Evolutionary conservation across 2,888 invertebrate genomes (phyloP).

Genomic region (Pegoplata infirma): DNA sequence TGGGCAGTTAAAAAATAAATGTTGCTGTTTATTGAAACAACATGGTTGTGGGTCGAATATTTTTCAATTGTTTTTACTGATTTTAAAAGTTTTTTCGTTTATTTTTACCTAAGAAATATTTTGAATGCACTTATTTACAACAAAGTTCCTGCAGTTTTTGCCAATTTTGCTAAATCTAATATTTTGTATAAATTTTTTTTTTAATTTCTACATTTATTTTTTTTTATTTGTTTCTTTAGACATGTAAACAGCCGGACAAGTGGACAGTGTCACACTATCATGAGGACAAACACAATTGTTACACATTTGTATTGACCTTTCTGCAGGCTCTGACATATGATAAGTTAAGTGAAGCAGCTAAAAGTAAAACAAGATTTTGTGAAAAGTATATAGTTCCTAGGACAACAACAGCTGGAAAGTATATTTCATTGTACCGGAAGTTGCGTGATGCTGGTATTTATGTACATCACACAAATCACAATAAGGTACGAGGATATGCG

Average conservation of each 20-base stretch:
- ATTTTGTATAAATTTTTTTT: too few relatives aligned
- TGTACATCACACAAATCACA: constrained; percentile 76
- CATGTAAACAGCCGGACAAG: constrained; percentile 72
- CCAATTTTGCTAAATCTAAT: too few relatives aligned
- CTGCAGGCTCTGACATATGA: constrained; percentile 85
- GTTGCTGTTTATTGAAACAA: too few relatives aligned
- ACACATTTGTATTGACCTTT: constrained; percentile 90
- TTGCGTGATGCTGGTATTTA: constrained; percentile 80
- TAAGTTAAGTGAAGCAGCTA: constrained; percentile 84
- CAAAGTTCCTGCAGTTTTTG: too few relatives aligned
- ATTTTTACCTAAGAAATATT: too few relatives aligned
- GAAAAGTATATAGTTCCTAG: constrained; percentile 89
- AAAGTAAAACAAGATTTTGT: constrained; percentile 84
- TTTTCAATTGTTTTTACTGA: too few relatives aligned
- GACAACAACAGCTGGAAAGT: constrained; percentile 90
- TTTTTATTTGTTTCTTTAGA: constrained; percentile 63
- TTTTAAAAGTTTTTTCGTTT: too few relatives aligned
- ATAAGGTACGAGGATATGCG: constrained; percentile 42
- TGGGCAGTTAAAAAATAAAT: too few relatives aligned
- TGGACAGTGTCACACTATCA: constrained; percentile 86
- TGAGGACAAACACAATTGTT: constrained; percentile 89
- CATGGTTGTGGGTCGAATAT: too few relatives aligned
- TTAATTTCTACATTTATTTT: background rate
- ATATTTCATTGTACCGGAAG: constrained; percentile 89
- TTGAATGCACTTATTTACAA: too few relatives aligned